A percentile compares a stretch with the other conserved stretches of the same genome.
Conservation (phyloP, 2,797 vertebrate species). For the Anguilla megastoma region DNA sequence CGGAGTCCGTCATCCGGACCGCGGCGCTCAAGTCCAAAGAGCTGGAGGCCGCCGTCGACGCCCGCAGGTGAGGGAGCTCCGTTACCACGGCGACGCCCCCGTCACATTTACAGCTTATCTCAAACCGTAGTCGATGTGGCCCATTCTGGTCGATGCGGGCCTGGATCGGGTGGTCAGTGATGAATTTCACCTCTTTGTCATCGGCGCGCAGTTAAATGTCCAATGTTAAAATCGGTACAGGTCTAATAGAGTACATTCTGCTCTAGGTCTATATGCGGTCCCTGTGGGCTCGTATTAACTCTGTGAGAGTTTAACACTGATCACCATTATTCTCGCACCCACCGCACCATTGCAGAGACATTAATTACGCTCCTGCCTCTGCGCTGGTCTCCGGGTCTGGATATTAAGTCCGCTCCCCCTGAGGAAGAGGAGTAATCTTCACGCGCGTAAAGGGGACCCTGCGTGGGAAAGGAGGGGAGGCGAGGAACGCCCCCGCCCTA, state of each 20-base stretch:
- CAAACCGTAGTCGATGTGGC: background rate
- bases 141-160: background rate
- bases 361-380: slow-evolving; percentile 30
- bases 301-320: background rate
- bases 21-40: slow-evolving; percentile 88
- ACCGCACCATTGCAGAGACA: slow-evolving; percentile 37
- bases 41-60: slow-evolving; percentile 79
- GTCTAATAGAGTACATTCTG: background rate
- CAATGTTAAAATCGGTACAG: background rate
- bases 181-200: background rate
- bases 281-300: background rate
- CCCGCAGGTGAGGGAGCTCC: slow-evolving; percentile 76
- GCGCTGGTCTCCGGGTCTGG: background rate
- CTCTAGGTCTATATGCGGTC: background rate
- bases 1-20: slow-evolving; percentile 79
- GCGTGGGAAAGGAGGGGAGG: background rate
- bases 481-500: background rate
- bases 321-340: slow-evolving; percentile 23
- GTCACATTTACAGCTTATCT: background rate
- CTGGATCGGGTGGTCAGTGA: background rate
- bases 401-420: slow-evolving; percentile 15
- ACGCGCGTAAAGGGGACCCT: background rate
- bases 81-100: background rate
- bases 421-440: slow-evolving; percentile 27
- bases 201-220: background rate